phyloP scores from a whole-genome alignment of 2,797 vertebrate species.

The Kryptolebias ocellatus region DNA sequence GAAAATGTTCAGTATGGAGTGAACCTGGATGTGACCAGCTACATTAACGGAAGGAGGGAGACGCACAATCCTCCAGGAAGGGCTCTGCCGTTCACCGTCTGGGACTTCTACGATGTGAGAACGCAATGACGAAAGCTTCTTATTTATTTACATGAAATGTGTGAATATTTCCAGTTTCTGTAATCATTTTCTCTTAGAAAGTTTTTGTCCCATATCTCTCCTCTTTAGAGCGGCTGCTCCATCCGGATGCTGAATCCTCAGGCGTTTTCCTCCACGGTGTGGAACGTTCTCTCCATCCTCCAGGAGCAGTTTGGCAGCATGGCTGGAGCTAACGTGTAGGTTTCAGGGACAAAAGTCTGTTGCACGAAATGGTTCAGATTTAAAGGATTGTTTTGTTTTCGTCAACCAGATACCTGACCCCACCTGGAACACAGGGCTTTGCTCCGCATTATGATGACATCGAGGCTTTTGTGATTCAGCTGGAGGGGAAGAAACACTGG shows the following conservation, averaged over 20 bases:
- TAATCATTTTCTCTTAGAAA: too few species aligned
- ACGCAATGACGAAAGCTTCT: not conserved
- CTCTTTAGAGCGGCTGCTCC: conserved; percentile 88
- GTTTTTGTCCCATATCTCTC: too few species aligned
- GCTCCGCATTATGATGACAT: conserved; percentile 98
- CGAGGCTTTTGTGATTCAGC: conserved; percentile 94
- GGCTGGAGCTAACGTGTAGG: conserved; percentile 91
- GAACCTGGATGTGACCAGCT: conserved; percentile 96
- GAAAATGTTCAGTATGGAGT: conserved; percentile 90
- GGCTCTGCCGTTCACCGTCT: conserved; percentile 89
- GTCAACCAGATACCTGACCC: conserved; percentile 88
- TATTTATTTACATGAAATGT: not conserved
- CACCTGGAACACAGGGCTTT: conserved; percentile 92
- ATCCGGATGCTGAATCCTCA: conserved; percentile 93
- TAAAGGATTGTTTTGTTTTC: not conserved
- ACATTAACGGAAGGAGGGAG: conserved; percentile 86
- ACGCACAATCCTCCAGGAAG: conserved; percentile 91
- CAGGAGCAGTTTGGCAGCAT: conserved; percentile 96
- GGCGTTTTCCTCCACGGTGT: conserved; percentile 88
- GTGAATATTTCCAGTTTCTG: not conserved
- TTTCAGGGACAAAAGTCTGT: not conserved
- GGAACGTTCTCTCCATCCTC: conserved; percentile 91
- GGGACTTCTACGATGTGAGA: conserved; percentile 89
- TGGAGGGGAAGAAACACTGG: conserved; percentile 97
- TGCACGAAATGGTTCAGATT: not conserved